phyloP scores from a whole-genome alignment of 2,888 invertebrate genomes.

The Eremobia ochroleuca region DNA sequence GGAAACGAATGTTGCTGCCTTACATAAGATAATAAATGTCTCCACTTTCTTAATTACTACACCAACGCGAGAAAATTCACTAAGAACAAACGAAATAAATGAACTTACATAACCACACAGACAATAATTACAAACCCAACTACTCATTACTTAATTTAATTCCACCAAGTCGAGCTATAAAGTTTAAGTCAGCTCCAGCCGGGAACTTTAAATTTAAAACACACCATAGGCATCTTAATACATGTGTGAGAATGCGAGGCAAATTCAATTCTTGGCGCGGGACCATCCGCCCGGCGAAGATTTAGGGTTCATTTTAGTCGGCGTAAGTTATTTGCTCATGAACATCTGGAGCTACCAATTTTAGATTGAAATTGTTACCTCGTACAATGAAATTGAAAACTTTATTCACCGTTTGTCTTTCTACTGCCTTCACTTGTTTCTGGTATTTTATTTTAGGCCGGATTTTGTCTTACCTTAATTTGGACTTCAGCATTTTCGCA shows the following conservation, averaged over 20 bases:
- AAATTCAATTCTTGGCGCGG: conserved; percentile 88
- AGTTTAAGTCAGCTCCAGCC: conserved; percentile 52
- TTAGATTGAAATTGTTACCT: conserved; percentile 84
- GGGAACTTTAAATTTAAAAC: conserved; percentile 67
- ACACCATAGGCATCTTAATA: conserved; percentile 68
- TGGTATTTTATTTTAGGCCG: conserved; percentile 48
- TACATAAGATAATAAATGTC: background rate
- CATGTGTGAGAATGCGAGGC: conserved; percentile 77
- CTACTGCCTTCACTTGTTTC: conserved; percentile 39
- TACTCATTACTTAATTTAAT: conserved; percentile 64
- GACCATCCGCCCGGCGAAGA: conserved; percentile 83
- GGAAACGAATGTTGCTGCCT: background rate
- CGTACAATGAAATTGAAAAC: conserved; percentile 80
- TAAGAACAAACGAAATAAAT: conserved; percentile 18
- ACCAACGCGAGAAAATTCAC: background rate
- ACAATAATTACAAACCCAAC: conserved; percentile 55
- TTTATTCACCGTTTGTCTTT: conserved; percentile 69
- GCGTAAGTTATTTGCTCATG: conserved; percentile 87
- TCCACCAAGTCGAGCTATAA: conserved; percentile 53
- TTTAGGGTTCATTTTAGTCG: conserved; percentile 88
- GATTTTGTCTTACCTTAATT: conserved; percentile 28
- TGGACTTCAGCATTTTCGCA: background rate
- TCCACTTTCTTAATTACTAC: background rate
- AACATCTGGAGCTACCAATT: conserved; percentile 87
- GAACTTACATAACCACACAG: conserved; percentile 27